phyloP scores from a whole-genome alignment of 2,888 invertebrate genomes.

The Altica lythri region DNA sequence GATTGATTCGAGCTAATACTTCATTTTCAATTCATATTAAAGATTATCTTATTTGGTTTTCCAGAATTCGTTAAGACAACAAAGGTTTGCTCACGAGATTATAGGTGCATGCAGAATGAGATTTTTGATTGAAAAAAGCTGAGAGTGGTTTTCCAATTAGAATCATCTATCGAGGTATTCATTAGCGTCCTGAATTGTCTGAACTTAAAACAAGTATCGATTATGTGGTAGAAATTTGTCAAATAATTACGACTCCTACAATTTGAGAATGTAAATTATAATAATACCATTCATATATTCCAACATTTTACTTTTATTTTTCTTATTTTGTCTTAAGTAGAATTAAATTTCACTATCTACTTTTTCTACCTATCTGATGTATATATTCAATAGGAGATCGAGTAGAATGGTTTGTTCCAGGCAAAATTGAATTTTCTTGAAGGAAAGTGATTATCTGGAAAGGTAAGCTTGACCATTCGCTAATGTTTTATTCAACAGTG shows the following conservation, averaged over 20 bases:
- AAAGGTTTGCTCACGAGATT: too few relatives aligned
- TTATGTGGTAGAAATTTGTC: not conserved
- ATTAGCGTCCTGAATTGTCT: not conserved
- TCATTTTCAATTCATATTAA: too few relatives aligned
- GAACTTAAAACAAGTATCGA: not conserved
- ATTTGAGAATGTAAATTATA: not conserved
- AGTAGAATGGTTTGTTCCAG: conserved; percentile 8
- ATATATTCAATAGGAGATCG: conserved; percentile 15
- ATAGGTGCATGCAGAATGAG: too few relatives aligned
- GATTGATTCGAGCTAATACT: too few relatives aligned
- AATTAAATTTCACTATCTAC: conserved; percentile 4
- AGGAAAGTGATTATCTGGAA: conserved; percentile 18
- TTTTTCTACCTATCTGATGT: conserved; percentile 9
- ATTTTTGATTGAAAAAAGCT: too few relatives aligned
- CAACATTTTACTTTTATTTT: not conserved
- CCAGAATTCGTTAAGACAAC: too few relatives aligned
- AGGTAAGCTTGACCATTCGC: conserved; percentile 13
- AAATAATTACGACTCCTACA: too few relatives aligned
- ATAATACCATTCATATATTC: not conserved
- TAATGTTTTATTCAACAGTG: conserved; percentile 11
- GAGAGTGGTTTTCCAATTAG: conserved; percentile 20
- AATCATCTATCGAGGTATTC: not conserved
- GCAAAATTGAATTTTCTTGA: conserved; percentile 16
- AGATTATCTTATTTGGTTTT: too few relatives aligned
- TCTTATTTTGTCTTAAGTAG: not conserved